These are phyloP conservation scores for Ptychoptera albimana DNA, from an alignment of 2,888 invertebrate species.

Conservation along the genomic window DNA sequence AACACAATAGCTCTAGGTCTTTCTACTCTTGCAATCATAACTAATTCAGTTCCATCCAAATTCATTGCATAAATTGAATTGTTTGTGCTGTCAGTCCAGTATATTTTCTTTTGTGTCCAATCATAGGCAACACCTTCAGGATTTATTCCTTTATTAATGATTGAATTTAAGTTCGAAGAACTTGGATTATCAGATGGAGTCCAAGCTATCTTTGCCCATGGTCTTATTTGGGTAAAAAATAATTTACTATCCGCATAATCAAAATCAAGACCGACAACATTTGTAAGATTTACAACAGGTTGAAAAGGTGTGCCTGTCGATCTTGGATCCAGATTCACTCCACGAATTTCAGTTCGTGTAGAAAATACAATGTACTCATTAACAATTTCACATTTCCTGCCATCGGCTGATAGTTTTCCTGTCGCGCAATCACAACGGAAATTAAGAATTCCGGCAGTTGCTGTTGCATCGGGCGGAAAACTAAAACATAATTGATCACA, in stretches of 20 bases:
- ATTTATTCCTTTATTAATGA: conserved; percentile 67
- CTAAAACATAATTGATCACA: conserved; percentile 96
- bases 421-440: conserved; percentile 85
- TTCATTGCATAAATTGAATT: conserved; percentile 93
- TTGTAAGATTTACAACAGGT: conserved; percentile 70
- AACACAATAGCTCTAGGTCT: conserved; percentile 88
- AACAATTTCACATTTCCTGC: conserved; percentile 62
- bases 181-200: conserved; percentile 57
- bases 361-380: conserved; percentile 87
- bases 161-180: conserved; percentile 41
- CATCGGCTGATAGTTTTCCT: conserved; percentile 51
- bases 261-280: conserved; percentile 91
- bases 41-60: conserved; percentile 67
- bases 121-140: conserved; percentile 92
- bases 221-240: conserved; percentile 85
- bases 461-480: conserved; percentile 49
- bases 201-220: conserved; percentile 77
- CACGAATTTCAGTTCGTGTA: conserved; percentile 84
- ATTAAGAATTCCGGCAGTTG: conserved; percentile 29
- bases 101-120: conserved; percentile 94
- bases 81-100: conserved; percentile 94
- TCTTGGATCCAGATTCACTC: conserved; percentile 73
- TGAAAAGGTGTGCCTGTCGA: conserved; percentile 71
- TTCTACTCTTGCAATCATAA: conserved; percentile 86
- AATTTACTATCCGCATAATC: conserved; percentile 77